Conservation (phyloP, 2,888 invertebrate genomes). For the Drosophila ustulata region DNA sequence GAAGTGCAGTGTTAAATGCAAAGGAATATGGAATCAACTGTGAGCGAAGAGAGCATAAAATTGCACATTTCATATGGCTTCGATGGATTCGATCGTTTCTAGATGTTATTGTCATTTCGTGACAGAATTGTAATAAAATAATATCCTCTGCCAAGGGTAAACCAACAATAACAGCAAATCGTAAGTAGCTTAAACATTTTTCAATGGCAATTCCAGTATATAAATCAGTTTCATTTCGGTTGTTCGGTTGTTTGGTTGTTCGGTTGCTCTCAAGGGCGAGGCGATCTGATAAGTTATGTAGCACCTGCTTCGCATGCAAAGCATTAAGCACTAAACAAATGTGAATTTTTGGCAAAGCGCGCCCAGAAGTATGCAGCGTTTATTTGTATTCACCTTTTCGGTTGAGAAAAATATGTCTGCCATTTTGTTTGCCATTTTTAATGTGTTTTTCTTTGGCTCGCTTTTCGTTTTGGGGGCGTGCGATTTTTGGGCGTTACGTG, state of each 20-base stretch:
- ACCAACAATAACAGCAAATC: constrained; percentile 36
- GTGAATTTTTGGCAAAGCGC: constrained; percentile 50
- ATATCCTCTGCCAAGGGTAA: background rate
- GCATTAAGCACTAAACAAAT: constrained; percentile 76
- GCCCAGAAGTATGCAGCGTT: constrained; percentile 46
- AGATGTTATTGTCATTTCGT: constrained; percentile 20
- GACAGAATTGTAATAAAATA: constrained; percentile 9
- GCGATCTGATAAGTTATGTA: constrained; percentile 71
- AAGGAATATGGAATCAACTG: background rate
- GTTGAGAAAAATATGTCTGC: constrained; percentile 74
- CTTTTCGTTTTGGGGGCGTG: constrained; percentile 30
- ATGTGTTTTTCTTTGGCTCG: constrained; percentile 63
- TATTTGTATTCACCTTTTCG: constrained; percentile 64
- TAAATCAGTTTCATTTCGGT: constrained; percentile 69
- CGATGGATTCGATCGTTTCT: background rate
- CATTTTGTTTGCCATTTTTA: constrained; percentile 81
- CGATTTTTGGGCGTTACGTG: constrained; percentile 63
- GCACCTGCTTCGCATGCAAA: constrained; percentile 79
- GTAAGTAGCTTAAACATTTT: constrained; percentile 40
- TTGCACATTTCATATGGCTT: background rate
- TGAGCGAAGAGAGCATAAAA: background rate
- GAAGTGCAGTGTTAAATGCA: background rate
- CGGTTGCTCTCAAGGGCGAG: constrained; percentile 8
- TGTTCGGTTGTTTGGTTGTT: constrained; percentile 24
- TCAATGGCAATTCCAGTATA: constrained; percentile 52